phyloP scores from a whole-genome alignment of 2,888 invertebrate genomes.

The Ormyrus rosae region DNA sequence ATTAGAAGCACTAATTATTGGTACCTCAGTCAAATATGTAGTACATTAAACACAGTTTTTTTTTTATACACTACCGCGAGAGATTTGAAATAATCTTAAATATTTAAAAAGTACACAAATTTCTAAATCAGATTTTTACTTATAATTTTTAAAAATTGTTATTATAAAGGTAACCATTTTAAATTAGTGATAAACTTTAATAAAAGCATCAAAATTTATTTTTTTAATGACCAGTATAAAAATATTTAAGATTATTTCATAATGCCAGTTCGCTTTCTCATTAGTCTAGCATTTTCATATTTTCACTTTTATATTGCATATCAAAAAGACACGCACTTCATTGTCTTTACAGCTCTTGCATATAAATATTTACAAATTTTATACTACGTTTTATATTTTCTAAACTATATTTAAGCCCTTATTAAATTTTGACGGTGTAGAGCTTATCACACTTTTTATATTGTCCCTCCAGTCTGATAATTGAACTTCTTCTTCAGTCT shows the following conservation, averaged over 20 bases:
- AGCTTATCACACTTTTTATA: constrained; percentile 69
- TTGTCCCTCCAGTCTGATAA: constrained; percentile 69
- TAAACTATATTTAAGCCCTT: constrained; percentile 56
- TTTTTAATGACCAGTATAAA: too few relatives aligned
- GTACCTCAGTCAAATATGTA: too few relatives aligned
- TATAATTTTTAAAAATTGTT: background rate
- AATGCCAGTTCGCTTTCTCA: background rate
- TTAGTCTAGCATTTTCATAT: background rate
- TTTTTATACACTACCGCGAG: background rate
- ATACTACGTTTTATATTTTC: background rate
- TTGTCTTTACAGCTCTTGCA: background rate
- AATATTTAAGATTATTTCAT: constrained; percentile 14
- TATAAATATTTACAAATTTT: constrained; percentile 31
- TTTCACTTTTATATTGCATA: background rate
- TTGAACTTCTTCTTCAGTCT: constrained; percentile 63
- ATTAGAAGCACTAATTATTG: too few relatives aligned
- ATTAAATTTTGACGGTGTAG: constrained; percentile 70
- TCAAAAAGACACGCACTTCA: background rate
- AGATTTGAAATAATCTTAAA: constrained; percentile 19
- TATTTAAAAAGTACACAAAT: constrained; percentile 7
- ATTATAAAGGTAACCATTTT: background rate
- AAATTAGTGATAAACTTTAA: background rate
- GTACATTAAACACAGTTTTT: background rate
- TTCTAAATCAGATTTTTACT: background rate
- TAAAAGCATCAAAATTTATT: too few relatives aligned